These are phyloP conservation scores for Betta splendens DNA, from an alignment of 2,797 vertebrate genomes.

Conservation along the genomic window DNA sequence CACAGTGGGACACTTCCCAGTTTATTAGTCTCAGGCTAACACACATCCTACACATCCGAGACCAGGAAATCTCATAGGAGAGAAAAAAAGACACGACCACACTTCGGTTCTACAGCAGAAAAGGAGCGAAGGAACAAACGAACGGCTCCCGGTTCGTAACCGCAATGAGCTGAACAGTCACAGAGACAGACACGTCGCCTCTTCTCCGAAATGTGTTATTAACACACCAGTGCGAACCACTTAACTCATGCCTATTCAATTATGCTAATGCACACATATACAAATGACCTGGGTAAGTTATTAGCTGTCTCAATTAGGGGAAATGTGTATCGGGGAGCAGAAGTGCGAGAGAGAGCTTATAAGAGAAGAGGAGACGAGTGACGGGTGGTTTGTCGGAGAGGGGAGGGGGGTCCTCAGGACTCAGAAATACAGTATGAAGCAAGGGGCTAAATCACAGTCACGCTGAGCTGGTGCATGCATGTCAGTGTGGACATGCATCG, in stretches of 20 bases:
- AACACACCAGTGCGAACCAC: constrained; percentile 64
- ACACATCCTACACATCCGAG: constrained; percentile 23
- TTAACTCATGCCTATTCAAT: constrained; percentile 76
- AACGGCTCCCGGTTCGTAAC: constrained; percentile 22
- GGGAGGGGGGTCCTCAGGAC: constrained; percentile 12
- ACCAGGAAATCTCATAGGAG: constrained; percentile 25
- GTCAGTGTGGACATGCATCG: constrained; percentile 6
- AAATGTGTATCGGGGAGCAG: constrained; percentile 47
- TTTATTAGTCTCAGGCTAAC: constrained; percentile 29
- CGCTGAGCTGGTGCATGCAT: constrained; percentile 28
- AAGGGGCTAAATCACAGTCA: constrained; percentile 52
- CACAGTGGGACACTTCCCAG: constrained; percentile 39
- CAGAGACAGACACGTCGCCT: constrained; percentile 13
- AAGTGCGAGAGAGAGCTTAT: constrained; percentile 7
- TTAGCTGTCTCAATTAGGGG: constrained; percentile 68
- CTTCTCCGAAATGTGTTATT: constrained; percentile 54
- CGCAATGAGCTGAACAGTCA: constrained; percentile 25
- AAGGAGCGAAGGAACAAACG: constrained; percentile 15
- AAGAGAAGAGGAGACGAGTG: constrained; percentile 16
- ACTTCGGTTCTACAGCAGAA: constrained; percentile 14
- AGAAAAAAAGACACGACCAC: constrained; percentile 26
- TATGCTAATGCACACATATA: constrained; percentile 75
- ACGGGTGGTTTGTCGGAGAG: constrained; percentile 27
- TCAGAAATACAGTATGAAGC: constrained; percentile 27
- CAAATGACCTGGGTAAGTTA: constrained; percentile 67